Conservation (phyloP, 2,113 vertebrate species). For the Mormyrus iriodes region DNA sequence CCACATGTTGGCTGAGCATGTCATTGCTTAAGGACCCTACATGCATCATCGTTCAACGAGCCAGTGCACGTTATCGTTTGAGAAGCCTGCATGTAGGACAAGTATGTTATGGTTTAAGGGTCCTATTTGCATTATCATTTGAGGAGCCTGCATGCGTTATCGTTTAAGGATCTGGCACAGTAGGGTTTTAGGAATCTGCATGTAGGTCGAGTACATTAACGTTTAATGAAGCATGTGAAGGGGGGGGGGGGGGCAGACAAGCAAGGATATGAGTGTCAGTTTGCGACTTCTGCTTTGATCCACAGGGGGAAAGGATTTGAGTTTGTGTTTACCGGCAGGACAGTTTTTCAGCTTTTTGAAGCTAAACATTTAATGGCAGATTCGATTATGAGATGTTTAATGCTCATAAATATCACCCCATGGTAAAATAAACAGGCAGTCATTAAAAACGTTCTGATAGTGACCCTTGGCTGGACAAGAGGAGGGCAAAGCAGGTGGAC, state of each 20-base stretch:
- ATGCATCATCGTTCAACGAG: neutral
- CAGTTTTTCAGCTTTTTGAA: neutral
- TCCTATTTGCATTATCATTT: neutral
- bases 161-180: neutral
- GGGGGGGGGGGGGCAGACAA: neutral
- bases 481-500: neutral
- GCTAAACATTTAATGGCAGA: neutral
- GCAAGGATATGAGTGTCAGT: neutral
- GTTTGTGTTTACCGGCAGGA: neutral
- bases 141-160: neutral
- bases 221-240: neutral
- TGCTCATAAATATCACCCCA: neutral
- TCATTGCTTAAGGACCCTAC: neutral
- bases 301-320: neutral
- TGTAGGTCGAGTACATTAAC: neutral
- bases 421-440: neutral
- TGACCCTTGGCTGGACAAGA: neutral
- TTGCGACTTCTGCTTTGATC: neutral
- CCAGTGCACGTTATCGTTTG: neutral
- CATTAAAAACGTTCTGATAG: neutral
- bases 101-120: neutral
- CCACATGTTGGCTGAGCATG: neutral
- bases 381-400: neutral
- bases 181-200: neutral
- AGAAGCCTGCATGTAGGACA: neutral